Evolutionary conservation across 1,140 invertebrate species (phyloP).

Genomic region (Rhagoletis zephyria): DNA sequence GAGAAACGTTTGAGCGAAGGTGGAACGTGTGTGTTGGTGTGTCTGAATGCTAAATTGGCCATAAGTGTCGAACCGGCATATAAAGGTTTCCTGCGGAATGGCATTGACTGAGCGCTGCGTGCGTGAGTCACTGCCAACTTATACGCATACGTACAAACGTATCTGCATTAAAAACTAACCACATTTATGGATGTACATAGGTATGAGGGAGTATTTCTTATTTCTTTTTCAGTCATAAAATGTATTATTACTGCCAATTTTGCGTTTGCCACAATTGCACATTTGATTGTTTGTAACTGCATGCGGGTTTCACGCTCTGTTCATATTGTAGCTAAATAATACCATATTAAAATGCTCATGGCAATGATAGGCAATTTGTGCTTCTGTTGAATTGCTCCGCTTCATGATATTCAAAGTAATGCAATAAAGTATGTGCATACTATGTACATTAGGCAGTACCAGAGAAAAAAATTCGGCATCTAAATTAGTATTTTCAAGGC

Average conservation of each 20-base stretch:
- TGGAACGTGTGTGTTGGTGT: background rate
- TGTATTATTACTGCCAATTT: slow-evolving; percentile 39
- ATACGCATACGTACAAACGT: background rate
- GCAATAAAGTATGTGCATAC: background rate
- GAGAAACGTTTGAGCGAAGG: background rate
- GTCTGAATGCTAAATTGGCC: background rate
- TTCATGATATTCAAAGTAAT: slow-evolving; percentile 12
- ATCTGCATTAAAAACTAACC: background rate
- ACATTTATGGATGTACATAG: background rate
- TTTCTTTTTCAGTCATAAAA: background rate
- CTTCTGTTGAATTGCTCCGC: slow-evolving; percentile 11
- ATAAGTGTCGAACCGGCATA: slow-evolving; percentile 16
- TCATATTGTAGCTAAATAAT: background rate
- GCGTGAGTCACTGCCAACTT: background rate
- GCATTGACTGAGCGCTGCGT: background rate
- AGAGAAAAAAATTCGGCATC: too few relatives aligned
- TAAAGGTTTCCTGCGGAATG: background rate
- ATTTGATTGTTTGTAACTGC: background rate
- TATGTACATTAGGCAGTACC: too few relatives aligned
- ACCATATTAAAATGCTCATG: slow-evolving; percentile 6
- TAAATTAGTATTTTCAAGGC: too few relatives aligned
- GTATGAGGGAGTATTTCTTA: background rate
- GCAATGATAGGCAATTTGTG: slow-evolving; percentile 16
- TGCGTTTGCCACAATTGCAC: background rate
- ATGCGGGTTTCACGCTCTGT: background rate